A percentile compares a stretch with the other conserved stretches of the same genome.
Conservation (phyloP, 2,113 vertebrate genomes). For the Notothenia coriiceps region DNA sequence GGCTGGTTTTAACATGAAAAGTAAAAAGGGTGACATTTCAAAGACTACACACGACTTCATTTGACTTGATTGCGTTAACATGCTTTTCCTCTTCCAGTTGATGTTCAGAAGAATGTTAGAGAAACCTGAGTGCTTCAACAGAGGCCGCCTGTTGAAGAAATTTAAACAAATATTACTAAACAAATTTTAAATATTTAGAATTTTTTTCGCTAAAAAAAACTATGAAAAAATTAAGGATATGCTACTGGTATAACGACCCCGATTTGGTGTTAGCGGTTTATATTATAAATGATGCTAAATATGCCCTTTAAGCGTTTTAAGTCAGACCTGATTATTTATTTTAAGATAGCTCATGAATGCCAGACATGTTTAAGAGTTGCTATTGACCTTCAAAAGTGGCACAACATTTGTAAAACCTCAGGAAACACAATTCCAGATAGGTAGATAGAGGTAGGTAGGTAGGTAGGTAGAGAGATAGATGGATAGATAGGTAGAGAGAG, state of each 20-base stretch:
- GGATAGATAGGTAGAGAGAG: too few relatives aligned
- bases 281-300: slow-evolving; percentile 26
- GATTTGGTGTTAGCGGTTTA: slow-evolving; percentile 47
- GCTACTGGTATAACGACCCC: slow-evolving; percentile 34
- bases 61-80: slow-evolving; percentile 75
- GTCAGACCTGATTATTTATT: background rate
- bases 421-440: too few relatives aligned
- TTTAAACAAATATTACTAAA: slow-evolving; percentile 58
- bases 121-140: slow-evolving; percentile 79
- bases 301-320: slow-evolving; percentile 40
- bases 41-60: slow-evolving; percentile 72
- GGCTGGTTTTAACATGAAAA: slow-evolving; percentile 54
- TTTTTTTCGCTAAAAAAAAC: slow-evolving; percentile 37
- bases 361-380: too few relatives aligned
- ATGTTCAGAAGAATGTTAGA: slow-evolving; percentile 76
- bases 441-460: too few relatives aligned
- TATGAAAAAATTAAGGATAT: background rate
- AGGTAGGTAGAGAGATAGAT: too few relatives aligned
- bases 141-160: slow-evolving; percentile 67
- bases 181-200: slow-evolving; percentile 44
- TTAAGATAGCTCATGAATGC: too few relatives aligned
- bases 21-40: slow-evolving; percentile 68
- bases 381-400: too few relatives aligned
- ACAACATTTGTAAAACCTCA: too few relatives aligned
- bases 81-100: slow-evolving; percentile 75